A percentile compares a stretch with the other conserved stretches of the same genome.
phyloP scores from a whole-genome alignment of 2,113 vertebrate genomes.

The Syrrhaptes paradoxus region DNA sequence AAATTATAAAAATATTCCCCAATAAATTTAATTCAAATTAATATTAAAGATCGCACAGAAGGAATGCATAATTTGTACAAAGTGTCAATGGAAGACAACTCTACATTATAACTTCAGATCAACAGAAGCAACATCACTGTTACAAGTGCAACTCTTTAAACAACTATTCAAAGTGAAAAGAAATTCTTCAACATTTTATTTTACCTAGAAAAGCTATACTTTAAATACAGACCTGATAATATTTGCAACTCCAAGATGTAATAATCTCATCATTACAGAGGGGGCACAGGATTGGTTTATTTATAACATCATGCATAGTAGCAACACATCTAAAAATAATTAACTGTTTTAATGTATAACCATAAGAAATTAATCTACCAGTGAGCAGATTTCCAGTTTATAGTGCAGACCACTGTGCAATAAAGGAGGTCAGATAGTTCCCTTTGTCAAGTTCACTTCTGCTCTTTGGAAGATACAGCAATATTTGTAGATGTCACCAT shows the following conservation, averaged over 20 bases:
- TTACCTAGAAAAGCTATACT: not conserved
- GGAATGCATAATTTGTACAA: not conserved
- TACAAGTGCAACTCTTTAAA: not conserved
- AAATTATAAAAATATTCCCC: not conserved
- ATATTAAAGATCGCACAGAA: not conserved
- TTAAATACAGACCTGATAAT: not conserved
- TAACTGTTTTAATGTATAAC: not conserved
- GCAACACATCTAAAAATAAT: not conserved
- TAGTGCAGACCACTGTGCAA: not conserved
- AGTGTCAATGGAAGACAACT: not conserved
- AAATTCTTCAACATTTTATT: not conserved
- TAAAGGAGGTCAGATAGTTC: not conserved
- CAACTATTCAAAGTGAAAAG: not conserved
- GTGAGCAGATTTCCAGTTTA: not conserved
- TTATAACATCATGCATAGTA: not conserved
- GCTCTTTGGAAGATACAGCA: not conserved
- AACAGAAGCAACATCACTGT: not conserved
- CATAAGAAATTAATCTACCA: not conserved
- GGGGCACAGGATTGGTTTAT: not conserved
- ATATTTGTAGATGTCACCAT: not conserved
- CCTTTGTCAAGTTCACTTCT: not conserved
- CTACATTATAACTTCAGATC: not conserved
- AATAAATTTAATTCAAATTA: not conserved
- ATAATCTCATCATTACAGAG: not conserved
- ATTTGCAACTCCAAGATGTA: not conserved